Evolutionary conservation across 2,797 vertebrate species (phyloP).

Genomic region (Rhodeus uyekii): DNA sequence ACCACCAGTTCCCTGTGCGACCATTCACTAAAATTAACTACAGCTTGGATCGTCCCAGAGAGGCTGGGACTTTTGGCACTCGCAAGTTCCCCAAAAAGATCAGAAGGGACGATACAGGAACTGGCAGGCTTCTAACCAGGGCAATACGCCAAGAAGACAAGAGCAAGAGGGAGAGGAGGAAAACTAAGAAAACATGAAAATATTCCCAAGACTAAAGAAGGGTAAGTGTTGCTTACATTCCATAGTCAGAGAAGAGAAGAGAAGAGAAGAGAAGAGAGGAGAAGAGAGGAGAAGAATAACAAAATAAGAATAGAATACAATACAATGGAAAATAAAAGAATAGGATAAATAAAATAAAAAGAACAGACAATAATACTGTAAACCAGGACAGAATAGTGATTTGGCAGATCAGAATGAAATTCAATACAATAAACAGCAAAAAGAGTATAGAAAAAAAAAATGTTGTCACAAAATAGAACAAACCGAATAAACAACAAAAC

Average conservation of each 20-base stretch:
- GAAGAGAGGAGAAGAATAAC: neutral
- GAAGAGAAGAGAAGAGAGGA: neutral
- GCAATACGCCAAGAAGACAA: slow-evolving; percentile 41
- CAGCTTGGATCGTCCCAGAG: slow-evolving; percentile 45
- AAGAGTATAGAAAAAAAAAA: neutral
- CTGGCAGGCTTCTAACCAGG: slow-evolving; percentile 45
- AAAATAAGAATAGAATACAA: neutral
- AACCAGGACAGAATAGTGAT: neutral
- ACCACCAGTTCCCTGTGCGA: slow-evolving; percentile 46
- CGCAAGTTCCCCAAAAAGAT: slow-evolving; percentile 48
- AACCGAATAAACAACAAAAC: neutral
- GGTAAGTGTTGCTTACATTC: neutral
- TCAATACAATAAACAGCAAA: neutral
- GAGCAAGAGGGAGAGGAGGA: slow-evolving; percentile 16
- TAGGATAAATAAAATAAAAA: neutral
- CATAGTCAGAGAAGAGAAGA: neutral
- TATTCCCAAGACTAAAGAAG: neutral
- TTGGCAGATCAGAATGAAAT: neutral
- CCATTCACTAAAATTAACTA: slow-evolving; percentile 55
- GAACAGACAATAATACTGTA: neutral
- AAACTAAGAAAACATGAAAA: slow-evolving; percentile 1
- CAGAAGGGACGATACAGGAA: slow-evolving; percentile 25
- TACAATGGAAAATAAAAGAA: neutral
- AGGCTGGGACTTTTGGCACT: slow-evolving; percentile 43
- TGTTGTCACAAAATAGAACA: neutral